Conservation (phyloP, 1,140 invertebrate genomes). For the Caenorhabditis elegans region WBcel235 BX284602.5:10085001-10085500, state of each 20-base stretch:
- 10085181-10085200: slow-evolving; percentile 4
- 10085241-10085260: too few relatives aligned
- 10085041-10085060: not conserved
- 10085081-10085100: not conserved
- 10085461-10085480: not conserved
- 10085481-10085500: too few relatives aligned
- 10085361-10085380: not conserved
- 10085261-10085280: too few relatives aligned
- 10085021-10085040: slow-evolving; percentile 28
- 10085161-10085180: slow-evolving; percentile 26
- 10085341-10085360: not conserved
- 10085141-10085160: not conserved
- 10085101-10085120: slow-evolving; percentile 20
- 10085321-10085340: not conserved
- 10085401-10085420: not conserved
- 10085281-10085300: not conserved
- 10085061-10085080: not conserved
- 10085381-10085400: not conserved
- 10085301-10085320: not conserved
- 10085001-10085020: not conserved
- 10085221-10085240: too few relatives aligned
- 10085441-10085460: not conserved
- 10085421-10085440: not conserved
- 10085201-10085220: too few relatives aligned
- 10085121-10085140: not conserved